phyloP scores from a whole-genome alignment of 2,113 vertebrate genomes.

The Conger conger region DNA sequence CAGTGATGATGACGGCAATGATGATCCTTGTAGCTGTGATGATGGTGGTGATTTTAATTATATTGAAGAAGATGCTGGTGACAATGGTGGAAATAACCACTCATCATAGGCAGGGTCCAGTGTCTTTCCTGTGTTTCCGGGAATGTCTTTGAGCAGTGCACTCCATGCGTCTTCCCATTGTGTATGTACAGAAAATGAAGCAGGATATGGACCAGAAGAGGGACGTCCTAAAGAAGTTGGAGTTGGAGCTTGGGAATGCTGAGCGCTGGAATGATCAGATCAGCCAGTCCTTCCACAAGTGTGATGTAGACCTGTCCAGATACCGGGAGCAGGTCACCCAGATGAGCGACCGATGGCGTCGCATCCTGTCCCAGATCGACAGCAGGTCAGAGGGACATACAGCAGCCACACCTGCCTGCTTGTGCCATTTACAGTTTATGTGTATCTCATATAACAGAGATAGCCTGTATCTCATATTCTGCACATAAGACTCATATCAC shows the following conservation, averaged over 20 bases:
- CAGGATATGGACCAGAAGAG: slow-evolving; percentile 84
- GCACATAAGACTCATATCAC: not conserved
- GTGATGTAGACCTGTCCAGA: slow-evolving; percentile 85
- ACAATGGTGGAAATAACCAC: not conserved
- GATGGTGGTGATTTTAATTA: not conserved
- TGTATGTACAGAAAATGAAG: slow-evolving; percentile 81
- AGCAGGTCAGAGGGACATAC: slow-evolving; percentile 71
- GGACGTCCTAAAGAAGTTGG: slow-evolving; percentile 79
- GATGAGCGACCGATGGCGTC: slow-evolving; percentile 86
- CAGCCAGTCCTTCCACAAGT: slow-evolving; percentile 80
- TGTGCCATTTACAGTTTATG: not conserved
- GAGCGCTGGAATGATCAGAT: slow-evolving; percentile 81
- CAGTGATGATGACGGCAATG: not conserved
- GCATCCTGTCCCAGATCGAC: slow-evolving; percentile 88
- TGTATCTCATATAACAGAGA: not conserved
- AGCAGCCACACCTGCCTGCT: not conserved
- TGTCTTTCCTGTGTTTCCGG: too few relatives aligned
- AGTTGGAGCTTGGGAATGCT: slow-evolving; percentile 78
- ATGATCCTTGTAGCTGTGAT: not conserved
- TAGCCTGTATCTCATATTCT: not conserved
- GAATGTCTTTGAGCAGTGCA: too few relatives aligned
- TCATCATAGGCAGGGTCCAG: too few relatives aligned
- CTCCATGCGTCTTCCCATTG: too few relatives aligned
- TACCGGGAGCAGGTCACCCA: slow-evolving; percentile 81
- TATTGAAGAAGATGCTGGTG: not conserved